phyloP scores from a whole-genome alignment of 2,113 vertebrate species.

The Gymnocephalus cernua region DNA sequence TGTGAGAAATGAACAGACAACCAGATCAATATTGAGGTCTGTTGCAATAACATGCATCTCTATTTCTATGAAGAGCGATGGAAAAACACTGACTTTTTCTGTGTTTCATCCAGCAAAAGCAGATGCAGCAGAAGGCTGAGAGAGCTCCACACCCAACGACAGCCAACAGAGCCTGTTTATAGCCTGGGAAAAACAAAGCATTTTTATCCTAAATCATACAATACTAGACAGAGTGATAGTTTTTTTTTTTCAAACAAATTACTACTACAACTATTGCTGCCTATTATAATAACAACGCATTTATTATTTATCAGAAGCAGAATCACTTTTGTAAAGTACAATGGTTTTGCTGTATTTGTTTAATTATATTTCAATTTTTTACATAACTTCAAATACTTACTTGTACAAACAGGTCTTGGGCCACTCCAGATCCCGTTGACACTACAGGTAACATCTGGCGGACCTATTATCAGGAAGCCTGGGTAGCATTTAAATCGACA shows the following conservation, averaged over 20 bases:
- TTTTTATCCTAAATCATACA: not conserved
- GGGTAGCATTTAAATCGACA: slow-evolving; percentile 68
- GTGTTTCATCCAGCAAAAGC: slow-evolving; percentile 64
- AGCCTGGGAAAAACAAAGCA: slow-evolving; percentile 59
- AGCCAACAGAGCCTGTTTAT: slow-evolving; percentile 67
- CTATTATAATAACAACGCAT: not conserved
- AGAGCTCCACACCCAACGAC: slow-evolving; percentile 49
- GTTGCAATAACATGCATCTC: slow-evolving; percentile 11
- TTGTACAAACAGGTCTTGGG: slow-evolving; percentile 67
- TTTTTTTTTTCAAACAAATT: not conserved
- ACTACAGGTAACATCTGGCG: slow-evolving; percentile 44
- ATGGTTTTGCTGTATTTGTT: not conserved
- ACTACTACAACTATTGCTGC: not conserved
- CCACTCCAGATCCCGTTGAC: slow-evolving; percentile 64
- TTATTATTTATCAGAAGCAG: not conserved
- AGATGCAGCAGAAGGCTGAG: slow-evolving; percentile 57
- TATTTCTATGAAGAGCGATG: not conserved
- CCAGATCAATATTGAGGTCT: not conserved
- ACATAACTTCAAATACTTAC: slow-evolving; percentile 45
- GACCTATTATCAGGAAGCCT: slow-evolving; percentile 59
- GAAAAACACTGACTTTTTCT: slow-evolving; percentile 74
- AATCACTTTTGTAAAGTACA: not conserved
- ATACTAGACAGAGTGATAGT: not conserved
- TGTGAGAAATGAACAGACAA: slow-evolving; percentile 42
- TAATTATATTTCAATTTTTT: not conserved